Base-by-base conservation (phyloP, 2,888 invertebrate genomes). In the Opisthograptis luteolata region DNA sequence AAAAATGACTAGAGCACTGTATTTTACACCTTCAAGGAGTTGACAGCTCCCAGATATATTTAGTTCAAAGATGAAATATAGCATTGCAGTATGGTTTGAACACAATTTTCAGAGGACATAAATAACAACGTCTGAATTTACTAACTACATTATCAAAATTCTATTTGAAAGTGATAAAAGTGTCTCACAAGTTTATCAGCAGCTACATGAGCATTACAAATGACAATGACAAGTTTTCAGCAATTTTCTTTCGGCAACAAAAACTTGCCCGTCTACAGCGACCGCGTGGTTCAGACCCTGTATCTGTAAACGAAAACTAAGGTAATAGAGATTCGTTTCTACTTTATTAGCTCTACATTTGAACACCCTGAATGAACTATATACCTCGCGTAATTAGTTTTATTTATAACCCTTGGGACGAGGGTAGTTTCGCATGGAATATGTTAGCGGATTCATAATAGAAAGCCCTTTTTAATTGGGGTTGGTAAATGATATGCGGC, bases 341-440 rank as follows among this genome's bases (percentile, higher is more conserved):
- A 48, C 47, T 42, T 37, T 48, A 48, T 48, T 42, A 48, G 48
- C 32, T 49, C 43, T 43, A 43, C 48, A 49, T 43, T 49, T 49
- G 39, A 43, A 49, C 37, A 10, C 6, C 12, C 15, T 43, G 49
- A 49, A 49, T 49, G 44, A 49, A 43, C 28, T 49, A 49, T 43
- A 39, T n/a, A 36, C 34, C 37, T 7, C 34, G 5, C 15, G 34
- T 49, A 49, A 49, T 49, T 49, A 49, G 39, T 43, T 49, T 43
- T 49, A 49, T 49, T 43, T 49, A 49, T 49, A 39, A 43, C 49
- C 49, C 43, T 37, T 3, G 43, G 49, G 32, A 31, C 20, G 37
- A 37, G 15, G 17, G 37, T 42, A 49, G 43, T 37, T 41, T 17
- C 35, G 30, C 10, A 35, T 36, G 25, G 43, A 43, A 43, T 13